Conservation (phyloP, 2,113 vertebrate genomes). For the Dolichotis patagonum region DNA sequence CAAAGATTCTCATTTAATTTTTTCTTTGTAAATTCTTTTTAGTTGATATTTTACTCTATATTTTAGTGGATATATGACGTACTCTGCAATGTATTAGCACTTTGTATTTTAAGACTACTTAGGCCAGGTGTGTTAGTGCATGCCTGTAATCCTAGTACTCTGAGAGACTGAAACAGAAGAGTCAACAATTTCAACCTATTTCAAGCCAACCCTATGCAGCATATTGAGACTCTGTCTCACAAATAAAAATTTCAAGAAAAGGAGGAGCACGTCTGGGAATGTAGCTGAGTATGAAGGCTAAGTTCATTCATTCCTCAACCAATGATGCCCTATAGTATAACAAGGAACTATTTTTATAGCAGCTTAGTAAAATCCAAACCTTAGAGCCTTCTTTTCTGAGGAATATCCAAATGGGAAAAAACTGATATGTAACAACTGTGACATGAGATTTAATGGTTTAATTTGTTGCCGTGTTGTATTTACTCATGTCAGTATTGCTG, state of each 20-base stretch:
- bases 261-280: neutral
- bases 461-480: neutral
- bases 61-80: neutral
- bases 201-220: neutral
- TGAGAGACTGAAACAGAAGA: neutral
- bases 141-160: neutral
- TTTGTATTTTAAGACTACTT: slow-evolving; percentile 14
- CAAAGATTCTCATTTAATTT: neutral
- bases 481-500: slow-evolving; percentile 21
- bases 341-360: neutral
- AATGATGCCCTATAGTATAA: neutral
- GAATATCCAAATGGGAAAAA: neutral
- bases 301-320: neutral
- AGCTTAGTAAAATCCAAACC: slow-evolving; percentile 13
- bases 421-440: neutral
- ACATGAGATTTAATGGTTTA: slow-evolving; percentile 38
- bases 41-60: neutral
- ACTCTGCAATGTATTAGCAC: neutral
- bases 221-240: neutral
- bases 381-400: slow-evolving; percentile 56
- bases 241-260: neutral
- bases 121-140: neutral
- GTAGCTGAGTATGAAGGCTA: neutral
- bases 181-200: no score
- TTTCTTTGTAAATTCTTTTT: neutral